Evolutionary conservation across 2,888 invertebrate genomes (phyloP).

Genomic region (Adela reaumurella): DNA sequence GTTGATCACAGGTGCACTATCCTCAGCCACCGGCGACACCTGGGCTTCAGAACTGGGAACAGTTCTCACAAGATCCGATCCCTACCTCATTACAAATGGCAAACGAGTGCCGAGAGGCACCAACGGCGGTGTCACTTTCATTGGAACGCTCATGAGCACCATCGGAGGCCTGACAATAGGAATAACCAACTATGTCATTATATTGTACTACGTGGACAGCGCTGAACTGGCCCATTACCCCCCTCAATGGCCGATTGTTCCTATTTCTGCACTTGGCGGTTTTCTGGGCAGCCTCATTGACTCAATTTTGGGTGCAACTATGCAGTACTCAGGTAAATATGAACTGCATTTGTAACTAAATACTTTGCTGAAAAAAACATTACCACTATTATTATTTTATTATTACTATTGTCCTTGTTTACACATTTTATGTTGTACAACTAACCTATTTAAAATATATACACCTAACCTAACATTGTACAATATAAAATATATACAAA

Average conservation of each 20-base stretch:
- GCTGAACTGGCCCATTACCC: slow-evolving; percentile 56
- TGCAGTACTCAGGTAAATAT: slow-evolving; percentile 76
- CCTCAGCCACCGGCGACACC: slow-evolving; percentile 85
- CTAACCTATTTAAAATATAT: too few relatives aligned
- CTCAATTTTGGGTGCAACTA: slow-evolving; percentile 77
- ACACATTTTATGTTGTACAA: too few relatives aligned
- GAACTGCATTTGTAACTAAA: too few relatives aligned
- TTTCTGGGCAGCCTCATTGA: slow-evolving; percentile 78
- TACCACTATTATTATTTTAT: background rate
- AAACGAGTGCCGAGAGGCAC: slow-evolving; percentile 80
- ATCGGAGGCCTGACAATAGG: slow-evolving; percentile 72
- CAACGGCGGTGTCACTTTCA: slow-evolving; percentile 77
- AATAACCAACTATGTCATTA: slow-evolving; percentile 63
- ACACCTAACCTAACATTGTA: too few relatives aligned
- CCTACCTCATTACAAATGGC: slow-evolving; percentile 71
- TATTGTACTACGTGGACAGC: slow-evolving; percentile 61
- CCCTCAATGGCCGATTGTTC: slow-evolving; percentile 75
- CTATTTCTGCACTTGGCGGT: slow-evolving; percentile 70
- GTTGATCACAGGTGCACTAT: slow-evolving; percentile 61
- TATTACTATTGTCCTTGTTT: too few relatives aligned
- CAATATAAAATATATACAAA: too few relatives aligned
- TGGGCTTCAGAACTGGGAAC: slow-evolving; percentile 88
- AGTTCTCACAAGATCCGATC: slow-evolving; percentile 65
- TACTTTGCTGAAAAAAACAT: background rate
- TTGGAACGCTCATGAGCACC: slow-evolving; percentile 55